Conservation (phyloP, 2,888 invertebrate genomes). For the Scaptodrosophila latifasciaeformis region DNA sequence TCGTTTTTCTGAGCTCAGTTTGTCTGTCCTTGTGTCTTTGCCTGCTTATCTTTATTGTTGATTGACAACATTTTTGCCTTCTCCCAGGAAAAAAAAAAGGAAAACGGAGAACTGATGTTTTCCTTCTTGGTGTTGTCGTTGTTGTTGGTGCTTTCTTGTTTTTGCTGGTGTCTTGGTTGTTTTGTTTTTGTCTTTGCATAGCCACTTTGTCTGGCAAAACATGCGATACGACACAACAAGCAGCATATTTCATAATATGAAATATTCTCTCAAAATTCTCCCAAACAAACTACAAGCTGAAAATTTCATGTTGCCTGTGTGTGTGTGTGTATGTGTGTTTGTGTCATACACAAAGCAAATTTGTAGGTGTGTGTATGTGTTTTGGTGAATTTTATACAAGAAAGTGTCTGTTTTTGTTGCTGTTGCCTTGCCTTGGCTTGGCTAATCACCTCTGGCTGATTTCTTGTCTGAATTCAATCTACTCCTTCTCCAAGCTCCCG, state of each 20-base stretch:
- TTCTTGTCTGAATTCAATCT: too few species aligned
- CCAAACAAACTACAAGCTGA: constrained; percentile 60
- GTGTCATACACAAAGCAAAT: neutral
- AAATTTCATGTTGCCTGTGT: constrained; percentile 30
- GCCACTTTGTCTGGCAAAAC: constrained; percentile 62
- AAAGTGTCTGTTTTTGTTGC: constrained; percentile 49
- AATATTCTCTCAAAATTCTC: constrained; percentile 63
- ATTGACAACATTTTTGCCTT: constrained; percentile 62
- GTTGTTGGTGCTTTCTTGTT: constrained; percentile 25
- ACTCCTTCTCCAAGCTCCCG: too few species aligned
- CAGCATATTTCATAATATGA: constrained; percentile 55
- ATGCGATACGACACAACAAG: constrained; percentile 55
- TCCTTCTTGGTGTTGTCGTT: constrained; percentile 26
- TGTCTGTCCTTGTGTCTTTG: constrained; percentile 32
- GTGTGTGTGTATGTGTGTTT: constrained; percentile 4
- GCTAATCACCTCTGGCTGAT: constrained; percentile 55
- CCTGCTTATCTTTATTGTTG: constrained; percentile 40
- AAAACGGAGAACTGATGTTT: constrained; percentile 15
- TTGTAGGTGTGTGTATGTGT: constrained; percentile 21
- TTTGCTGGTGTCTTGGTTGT: constrained; percentile 26
- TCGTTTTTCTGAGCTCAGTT: constrained; percentile 17
- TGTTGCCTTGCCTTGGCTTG: constrained; percentile 20
- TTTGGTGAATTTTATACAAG: constrained; percentile 62
- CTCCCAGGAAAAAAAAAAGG: constrained; percentile 20
- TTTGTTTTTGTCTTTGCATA: constrained; percentile 59